Evolutionary conservation across 1,140 invertebrate species (phyloP).

Genomic region (Acromyrmex heyeri): DNA sequence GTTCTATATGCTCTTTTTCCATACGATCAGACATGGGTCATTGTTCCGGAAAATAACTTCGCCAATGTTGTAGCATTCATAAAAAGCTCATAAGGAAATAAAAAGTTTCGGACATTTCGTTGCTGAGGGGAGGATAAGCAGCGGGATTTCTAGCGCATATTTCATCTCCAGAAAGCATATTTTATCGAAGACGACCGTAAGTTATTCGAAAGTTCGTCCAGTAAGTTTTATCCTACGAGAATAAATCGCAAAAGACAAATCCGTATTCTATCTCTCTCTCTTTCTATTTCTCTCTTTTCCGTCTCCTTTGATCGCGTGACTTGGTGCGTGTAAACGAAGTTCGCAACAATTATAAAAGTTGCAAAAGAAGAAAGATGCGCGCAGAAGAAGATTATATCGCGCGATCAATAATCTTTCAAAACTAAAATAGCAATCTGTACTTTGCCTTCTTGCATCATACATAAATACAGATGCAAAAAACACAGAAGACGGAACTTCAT

Average conservation of each 20-base stretch:
- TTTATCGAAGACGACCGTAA: conserved; percentile 56
- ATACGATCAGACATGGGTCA: not conserved
- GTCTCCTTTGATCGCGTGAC: not conserved
- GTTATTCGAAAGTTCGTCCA: conserved; percentile 50
- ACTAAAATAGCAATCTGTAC: conserved; percentile 18
- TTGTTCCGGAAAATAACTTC: not conserved
- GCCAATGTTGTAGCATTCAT: conserved; percentile 30
- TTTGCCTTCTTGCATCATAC: not conserved
- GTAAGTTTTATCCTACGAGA: conserved; percentile 64
- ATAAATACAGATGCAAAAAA: conserved; percentile 5
- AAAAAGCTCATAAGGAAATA: conserved; percentile 67
- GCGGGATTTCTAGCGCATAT: conserved; percentile 30
- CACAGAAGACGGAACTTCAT: conserved; percentile 11
- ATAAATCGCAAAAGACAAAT: conserved; percentile 64
- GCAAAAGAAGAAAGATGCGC: conserved; percentile 13
- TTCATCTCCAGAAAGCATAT: conserved; percentile 55
- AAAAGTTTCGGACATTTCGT: conserved; percentile 61
- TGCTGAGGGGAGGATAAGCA: not conserved
- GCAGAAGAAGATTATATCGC: not conserved
- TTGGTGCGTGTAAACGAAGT: conserved; percentile 34
- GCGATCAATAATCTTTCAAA: not conserved
- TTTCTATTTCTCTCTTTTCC: not conserved
- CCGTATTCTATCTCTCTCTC: not conserved
- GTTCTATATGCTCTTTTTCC: not conserved
- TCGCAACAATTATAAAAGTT: conserved; percentile 41